Evolutionary conservation across 2,113 vertebrate genomes (phyloP).

Genomic region (Hypomesus transpacificus): DNA sequence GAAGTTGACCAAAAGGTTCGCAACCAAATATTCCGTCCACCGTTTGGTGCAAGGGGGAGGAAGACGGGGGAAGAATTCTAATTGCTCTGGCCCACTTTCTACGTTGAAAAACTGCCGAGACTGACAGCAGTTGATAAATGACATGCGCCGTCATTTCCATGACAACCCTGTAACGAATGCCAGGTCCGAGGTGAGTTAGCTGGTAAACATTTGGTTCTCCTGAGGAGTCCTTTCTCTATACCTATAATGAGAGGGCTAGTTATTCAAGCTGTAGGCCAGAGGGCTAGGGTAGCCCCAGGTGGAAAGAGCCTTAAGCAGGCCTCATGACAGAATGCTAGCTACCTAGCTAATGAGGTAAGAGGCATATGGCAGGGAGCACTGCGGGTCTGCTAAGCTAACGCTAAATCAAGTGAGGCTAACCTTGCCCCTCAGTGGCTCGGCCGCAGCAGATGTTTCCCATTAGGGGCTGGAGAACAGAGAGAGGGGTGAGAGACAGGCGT

Average conservation of each 20-base stretch:
- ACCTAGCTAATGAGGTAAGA: constrained; percentile 28
- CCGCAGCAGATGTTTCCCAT: constrained; percentile 46
- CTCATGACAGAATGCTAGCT: constrained; percentile 1
- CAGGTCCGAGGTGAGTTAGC: constrained; percentile 2
- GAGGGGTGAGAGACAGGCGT: constrained; percentile 21
- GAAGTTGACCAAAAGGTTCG: no score
- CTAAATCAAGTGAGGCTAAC: constrained; percentile 1
- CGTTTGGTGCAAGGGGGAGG: neutral
- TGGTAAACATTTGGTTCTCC: constrained; percentile 11
- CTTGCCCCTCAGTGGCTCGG: neutral
- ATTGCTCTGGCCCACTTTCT: neutral
- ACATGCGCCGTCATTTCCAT: neutral
- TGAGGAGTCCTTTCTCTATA: neutral
- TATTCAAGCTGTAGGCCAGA: constrained; percentile 11
- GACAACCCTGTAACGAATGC: neutral
- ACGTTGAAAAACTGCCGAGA: neutral
- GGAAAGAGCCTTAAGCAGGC: neutral
- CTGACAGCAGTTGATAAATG: constrained; percentile 18
- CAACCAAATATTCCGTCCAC: neutral
- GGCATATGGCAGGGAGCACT: constrained; percentile 20
- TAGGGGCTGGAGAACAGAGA: constrained; percentile 15
- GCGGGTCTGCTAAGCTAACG: constrained; percentile 3
- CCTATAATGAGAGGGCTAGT: neutral
- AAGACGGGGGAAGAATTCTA: neutral
- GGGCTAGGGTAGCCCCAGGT: constrained; percentile 1